Base-by-base conservation (phyloP, 1,140 invertebrate species). In the Oncopodura yosiiana region DNA sequence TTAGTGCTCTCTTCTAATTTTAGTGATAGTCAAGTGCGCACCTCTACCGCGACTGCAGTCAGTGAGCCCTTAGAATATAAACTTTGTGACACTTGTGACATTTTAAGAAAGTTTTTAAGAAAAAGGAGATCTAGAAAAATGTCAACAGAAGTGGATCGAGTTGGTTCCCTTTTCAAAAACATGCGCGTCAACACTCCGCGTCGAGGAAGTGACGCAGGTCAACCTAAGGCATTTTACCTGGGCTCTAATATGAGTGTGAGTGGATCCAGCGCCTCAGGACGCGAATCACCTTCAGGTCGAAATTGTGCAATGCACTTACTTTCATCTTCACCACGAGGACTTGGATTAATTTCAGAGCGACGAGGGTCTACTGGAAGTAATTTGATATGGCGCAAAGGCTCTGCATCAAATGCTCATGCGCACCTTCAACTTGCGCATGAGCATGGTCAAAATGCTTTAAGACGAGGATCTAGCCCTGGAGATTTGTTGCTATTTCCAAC, bases 381-480 rank as follows among this genome's bases (percentile, higher is more conserved):
- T 30, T 61, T 64, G 36, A 9, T 57, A 1, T 60, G 62, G 58
- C 26, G 50, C 12, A 64, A 64, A 42, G 52, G 43, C 1, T 49
- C 51, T 23, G 61, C 54, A 21, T 56, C 53, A 8, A 38, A 48
- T 52, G 48, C 53, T 14, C 61, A 54, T 38, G 23, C 29, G 34
- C 41, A 38, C 12, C 55, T 49, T 29, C 16, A n/a, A 3, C 41
- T 50, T 6, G 24, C 30, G 6, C 34, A 34, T 30, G 51, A 29
- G 42, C 29, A 43, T 6, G 21, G 21, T 23, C 11, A 41, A 57
- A 18, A 18, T 53, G 5, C 14, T 30, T 1, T 6, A n/a, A n/a
- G 62, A 16, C 52, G 62, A 21, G 62, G 62, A 14, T 61, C 58
- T 3, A 64, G 58, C n/a, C 62, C 62, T 11, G 62, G 62, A 39